Conservation (phyloP, 2,113 vertebrate genomes). For the Saguinus imperator region DNA sequence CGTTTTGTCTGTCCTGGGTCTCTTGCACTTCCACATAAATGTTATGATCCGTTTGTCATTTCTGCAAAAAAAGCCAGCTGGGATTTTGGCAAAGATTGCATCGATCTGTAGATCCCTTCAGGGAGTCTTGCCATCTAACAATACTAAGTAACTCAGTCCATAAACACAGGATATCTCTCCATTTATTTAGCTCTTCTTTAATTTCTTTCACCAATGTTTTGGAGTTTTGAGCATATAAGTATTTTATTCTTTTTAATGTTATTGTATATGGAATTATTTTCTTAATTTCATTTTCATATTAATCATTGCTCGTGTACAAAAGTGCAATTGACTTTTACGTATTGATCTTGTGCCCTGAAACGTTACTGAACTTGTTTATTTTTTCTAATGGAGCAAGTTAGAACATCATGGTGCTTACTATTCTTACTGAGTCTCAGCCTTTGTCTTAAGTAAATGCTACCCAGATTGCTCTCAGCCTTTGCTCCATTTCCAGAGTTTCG, state of each 20-base stretch:
- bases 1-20: neutral
- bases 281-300: neutral
- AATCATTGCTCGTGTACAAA: neutral
- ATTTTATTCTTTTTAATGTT: neutral
- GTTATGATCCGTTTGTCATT: neutral
- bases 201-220: neutral
- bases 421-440: neutral
- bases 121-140: neutral
- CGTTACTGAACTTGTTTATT: neutral
- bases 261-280: slow-evolving; percentile 21
- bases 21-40: neutral
- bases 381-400: neutral
- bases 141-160: neutral
- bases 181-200: neutral
- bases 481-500: neutral
- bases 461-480: neutral
- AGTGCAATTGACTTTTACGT: neutral
- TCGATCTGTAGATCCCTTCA: neutral
- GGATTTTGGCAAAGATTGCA: neutral
- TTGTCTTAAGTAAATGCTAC: neutral
- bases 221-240: neutral
- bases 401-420: neutral
- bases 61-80: neutral
- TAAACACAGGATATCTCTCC: neutral
- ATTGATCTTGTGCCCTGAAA: neutral